phyloP scores from a whole-genome alignment of 1,140 invertebrate species.

The Drosophila ogumai region DNA sequence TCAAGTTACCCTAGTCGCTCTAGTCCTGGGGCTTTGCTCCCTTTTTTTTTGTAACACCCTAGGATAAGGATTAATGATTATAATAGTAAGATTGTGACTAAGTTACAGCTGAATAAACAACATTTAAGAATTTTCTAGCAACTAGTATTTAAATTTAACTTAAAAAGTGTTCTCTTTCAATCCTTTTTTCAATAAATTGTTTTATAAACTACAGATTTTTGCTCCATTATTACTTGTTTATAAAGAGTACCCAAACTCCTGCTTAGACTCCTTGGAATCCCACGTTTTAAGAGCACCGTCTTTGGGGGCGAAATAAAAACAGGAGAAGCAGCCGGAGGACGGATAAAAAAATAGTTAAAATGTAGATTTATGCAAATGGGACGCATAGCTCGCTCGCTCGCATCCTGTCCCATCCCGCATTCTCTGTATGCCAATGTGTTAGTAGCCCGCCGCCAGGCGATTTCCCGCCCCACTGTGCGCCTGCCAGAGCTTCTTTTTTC shows the following conservation, averaged over 20 bases:
- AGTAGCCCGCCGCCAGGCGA: conserved; percentile 54
- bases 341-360: conserved; percentile 66
- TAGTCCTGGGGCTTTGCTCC: conserved; percentile 13
- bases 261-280: background rate
- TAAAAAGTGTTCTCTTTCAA: fast-evolving
- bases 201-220: background rate
- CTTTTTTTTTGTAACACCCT: conserved; percentile 8
- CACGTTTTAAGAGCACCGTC: conserved; percentile 18
- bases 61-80: background rate
- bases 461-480: conserved; percentile 6
- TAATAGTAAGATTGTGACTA: background rate
- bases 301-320: conserved; percentile 23
- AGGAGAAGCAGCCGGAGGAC: conserved; percentile 9
- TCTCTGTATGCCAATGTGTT: conserved; percentile 67
- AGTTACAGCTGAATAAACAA: background rate
- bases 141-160: background rate
- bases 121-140: too few relatives aligned
- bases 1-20: conserved; percentile 47
- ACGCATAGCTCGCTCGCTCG: conserved; percentile 46
- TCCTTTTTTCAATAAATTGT: too few relatives aligned
- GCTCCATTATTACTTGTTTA: too few relatives aligned
- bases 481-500: background rate
- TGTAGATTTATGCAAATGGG: conserved; percentile 81
- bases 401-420: conserved; percentile 60
- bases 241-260: conserved; percentile 6